A percentile compares a stretch with the other conserved stretches of the same genome.
phyloP scores from a whole-genome alignment of 1,140 invertebrate genomes.

The Antheraea pernyi region DNA sequence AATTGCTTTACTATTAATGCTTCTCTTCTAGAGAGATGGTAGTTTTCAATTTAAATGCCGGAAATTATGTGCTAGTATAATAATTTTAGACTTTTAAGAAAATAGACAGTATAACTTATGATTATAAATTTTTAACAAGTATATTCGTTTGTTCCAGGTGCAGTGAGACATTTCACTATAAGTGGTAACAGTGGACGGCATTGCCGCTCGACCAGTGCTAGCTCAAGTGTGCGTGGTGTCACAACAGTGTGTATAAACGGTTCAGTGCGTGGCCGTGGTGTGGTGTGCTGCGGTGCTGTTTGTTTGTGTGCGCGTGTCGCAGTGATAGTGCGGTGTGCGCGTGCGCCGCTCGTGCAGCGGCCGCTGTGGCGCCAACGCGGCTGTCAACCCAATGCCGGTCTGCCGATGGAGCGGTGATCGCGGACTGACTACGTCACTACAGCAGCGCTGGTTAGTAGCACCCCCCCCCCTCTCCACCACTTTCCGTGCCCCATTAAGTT shows the following conservation, averaged over 20 bases:
- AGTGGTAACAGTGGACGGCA: constrained; percentile 22
- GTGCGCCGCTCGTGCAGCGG: constrained; percentile 49
- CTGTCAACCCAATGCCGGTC: constrained; percentile 65
- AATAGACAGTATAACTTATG: too few relatives aligned
- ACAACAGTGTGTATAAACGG: constrained; percentile 13
- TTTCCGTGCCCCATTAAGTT: too few relatives aligned
- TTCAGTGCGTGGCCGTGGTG: constrained; percentile 22
- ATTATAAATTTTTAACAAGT: not conserved
- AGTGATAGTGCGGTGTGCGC: constrained; percentile 42
- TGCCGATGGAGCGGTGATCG: constrained; percentile 76
- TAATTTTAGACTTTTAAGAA: too few relatives aligned
- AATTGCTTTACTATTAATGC: not conserved
- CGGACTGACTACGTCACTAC: constrained; percentile 63
- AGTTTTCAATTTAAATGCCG: not conserved
- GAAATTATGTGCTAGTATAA: too few relatives aligned
- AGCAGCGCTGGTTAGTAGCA: constrained; percentile 73
- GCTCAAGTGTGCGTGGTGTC: not conserved
- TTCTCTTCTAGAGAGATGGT: not conserved
- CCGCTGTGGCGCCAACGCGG: constrained; percentile 58
- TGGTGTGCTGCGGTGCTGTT: too few relatives aligned
- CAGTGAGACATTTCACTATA: constrained; percentile 18
- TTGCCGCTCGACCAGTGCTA: constrained; percentile 18
- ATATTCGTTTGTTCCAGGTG: constrained; percentile 38
- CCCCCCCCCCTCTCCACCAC: too few relatives aligned
- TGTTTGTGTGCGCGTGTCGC: constrained; percentile 24